A percentile compares a stretch with the other conserved stretches of the same genome.
phyloP scores from a whole-genome alignment of 1,140 invertebrate genomes.

The Dreissena polymorpha region DNA sequence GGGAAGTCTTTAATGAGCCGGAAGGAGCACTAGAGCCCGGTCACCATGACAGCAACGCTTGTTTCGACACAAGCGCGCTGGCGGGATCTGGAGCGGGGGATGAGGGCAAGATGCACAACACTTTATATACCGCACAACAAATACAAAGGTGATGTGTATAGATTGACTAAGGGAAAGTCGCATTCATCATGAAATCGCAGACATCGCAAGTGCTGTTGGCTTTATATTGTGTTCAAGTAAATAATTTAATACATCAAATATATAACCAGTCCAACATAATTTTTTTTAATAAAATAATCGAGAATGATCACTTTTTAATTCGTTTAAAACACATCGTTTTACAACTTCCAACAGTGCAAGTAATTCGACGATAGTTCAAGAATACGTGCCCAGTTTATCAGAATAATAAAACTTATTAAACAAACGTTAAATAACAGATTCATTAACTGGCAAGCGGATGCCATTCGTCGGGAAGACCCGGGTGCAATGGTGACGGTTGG shows the following conservation, averaged over 20 bases:
- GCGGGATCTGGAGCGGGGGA: slow-evolving; percentile 75
- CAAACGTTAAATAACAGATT: slow-evolving; percentile 60
- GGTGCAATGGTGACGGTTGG: slow-evolving; percentile 78
- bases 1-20: slow-evolving; percentile 80
- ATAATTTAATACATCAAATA: too few relatives aligned
- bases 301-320: too few relatives aligned
- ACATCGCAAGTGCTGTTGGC: too few relatives aligned
- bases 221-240: too few relatives aligned
- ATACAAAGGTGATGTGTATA: slow-evolving; percentile 58
- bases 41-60: slow-evolving; percentile 69
- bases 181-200: too few relatives aligned
- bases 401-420: slow-evolving; percentile 8
- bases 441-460: slow-evolving; percentile 78
- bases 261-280: too few relatives aligned
- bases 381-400: too few relatives aligned
- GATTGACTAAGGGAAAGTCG: too few relatives aligned
- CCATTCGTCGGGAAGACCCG: slow-evolving; percentile 75
- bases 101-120: slow-evolving; percentile 65
- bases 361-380: neutral
- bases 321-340: too few relatives aligned
- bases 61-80: slow-evolving; percentile 75
- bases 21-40: slow-evolving; percentile 77
- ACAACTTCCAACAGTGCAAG: too few relatives aligned
- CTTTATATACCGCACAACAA: slow-evolving; percentile 59
- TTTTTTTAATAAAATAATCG: too few relatives aligned